Base-by-base conservation (phyloP, 2,888 invertebrate species). In the Apotomis turbidana region DNA sequence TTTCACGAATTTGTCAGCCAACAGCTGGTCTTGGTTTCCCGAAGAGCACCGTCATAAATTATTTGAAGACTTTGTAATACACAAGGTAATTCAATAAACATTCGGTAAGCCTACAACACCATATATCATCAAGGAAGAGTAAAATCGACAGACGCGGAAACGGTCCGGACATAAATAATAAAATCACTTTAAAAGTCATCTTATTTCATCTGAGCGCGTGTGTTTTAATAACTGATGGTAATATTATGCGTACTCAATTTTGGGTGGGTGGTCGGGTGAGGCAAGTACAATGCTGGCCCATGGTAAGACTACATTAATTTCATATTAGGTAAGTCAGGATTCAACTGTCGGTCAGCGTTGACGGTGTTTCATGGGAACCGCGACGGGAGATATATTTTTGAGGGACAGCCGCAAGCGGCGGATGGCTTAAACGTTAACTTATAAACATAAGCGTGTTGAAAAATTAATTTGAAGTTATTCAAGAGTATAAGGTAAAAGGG, bases 201-300 rank as follows among this genome's bases (percentile, higher is more conserved):
- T 76, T 75, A 80, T 78, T 80, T 81, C 78, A 84, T 81, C 75
- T 76, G 77, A 76, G 79, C 75, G 78, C 74, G 79, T 78, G 76
- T 75, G 78, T 60, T 78, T 82, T 80, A 82, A 81, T 84, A 84
- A 87, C 80, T 81, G 85, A 87, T 87, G 84, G 81, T 83, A 83
- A 87, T 87, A 86, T 87, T 87, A 88, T 88, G 86, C 86, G 77
- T 67, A 78, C 75, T 78, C 79, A 76, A 79, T 83, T 80, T 83
- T 70, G 76, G 74, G 70, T 83, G 86, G 86, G 85, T 84, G 87
- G 85, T 83, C 85, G 79, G 71, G 51, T 73, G 77, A 74, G 74
- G 70, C 62, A 49, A 49, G 55, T 36, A 61, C 70, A 66, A 74
- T 74, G 63, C 10, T 41, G 8, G 13, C 27, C 61, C 66, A 38